Evolutionary conservation across 2,797 vertebrate genomes (phyloP), one percentile per base, ranked within the genome.

Genomic region (Tauraco hartlaubi): DNA sequence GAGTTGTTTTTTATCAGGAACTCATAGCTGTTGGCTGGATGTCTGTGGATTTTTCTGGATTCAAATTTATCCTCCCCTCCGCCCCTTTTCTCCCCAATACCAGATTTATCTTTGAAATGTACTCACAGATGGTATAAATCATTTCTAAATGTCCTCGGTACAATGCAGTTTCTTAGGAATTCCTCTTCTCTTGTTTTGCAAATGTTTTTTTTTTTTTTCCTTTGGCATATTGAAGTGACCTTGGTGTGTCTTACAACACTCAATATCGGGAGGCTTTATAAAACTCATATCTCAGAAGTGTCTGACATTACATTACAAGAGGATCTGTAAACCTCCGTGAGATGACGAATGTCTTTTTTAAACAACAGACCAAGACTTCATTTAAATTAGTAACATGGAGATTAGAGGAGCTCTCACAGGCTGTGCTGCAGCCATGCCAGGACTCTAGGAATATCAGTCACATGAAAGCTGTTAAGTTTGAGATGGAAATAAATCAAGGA

Each of bases 371-470:
- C 98, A 98, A 98, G 98, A 98, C 98, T 98, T 98, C 98, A 98
- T 99, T 99, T 98, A 99, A 99, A 99, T 99, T 99, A 98, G 98
- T 98, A 98, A 98, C 97, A 95, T 96, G 98, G 96, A 98, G 98
- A 98, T 99, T 98, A 98, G 98, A 98, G 75, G 91, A 96, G 96
- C 97, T 96, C 97, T 98, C 97, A 97, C 96, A 94, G 98, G 96
- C 98, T 96, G 95, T 95, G 97, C 97, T 97, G 97, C 96, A 97
- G 98, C 98, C 98, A 94, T 88, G 93, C 98, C 94, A 98, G 97
- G 98, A 98, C 95, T 98, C 98, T 97, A 98, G 98, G 98, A 98
- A 98, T 98, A 99, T 99, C 98, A 98, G 98, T 99, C 99, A 99
- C 98, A 98, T 98, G 97, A 98, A 98, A 98, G 98, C 98, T 98